Conservation (phyloP, 2,797 vertebrate genomes). For the Sardinella longiceps region DNA sequence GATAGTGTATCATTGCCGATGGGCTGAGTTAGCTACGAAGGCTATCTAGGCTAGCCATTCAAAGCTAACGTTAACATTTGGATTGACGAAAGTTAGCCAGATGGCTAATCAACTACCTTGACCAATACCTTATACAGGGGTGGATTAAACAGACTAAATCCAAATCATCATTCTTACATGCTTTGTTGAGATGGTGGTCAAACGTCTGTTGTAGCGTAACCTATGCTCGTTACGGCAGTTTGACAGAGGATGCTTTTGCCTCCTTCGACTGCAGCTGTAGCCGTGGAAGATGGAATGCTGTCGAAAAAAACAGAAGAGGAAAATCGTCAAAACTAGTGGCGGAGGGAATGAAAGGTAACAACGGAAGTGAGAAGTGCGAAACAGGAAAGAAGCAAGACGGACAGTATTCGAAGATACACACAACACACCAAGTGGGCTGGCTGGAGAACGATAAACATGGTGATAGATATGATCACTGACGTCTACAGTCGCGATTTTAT, state of each 20-base stretch:
- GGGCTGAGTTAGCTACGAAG: background rate
- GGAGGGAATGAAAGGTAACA: constrained; percentile 38
- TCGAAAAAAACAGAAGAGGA: constrained; percentile 53
- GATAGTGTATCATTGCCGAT: constrained; percentile 1
- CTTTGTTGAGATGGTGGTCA: background rate
- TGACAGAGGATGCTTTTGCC: constrained; percentile 43
- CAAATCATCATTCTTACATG: background rate
- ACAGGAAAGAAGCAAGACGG: background rate
- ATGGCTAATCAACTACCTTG: constrained; percentile 9
- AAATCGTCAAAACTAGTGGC: constrained; percentile 3
- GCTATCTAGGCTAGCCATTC: constrained; percentile 27
- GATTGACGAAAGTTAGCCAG: constrained; percentile 29
- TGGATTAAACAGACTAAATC: background rate
- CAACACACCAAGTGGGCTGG: background rate
- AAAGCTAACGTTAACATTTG: constrained; percentile 29
- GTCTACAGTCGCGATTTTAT: background rate
- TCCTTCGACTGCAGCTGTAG: constrained; percentile 42
- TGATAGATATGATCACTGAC: background rate
- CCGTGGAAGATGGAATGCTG: constrained; percentile 54
- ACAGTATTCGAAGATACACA: background rate
- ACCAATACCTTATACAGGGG: background rate
- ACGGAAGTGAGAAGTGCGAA: constrained; percentile 20
- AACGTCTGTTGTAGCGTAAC: background rate
- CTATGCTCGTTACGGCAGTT: constrained; percentile 19
- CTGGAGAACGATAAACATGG: background rate